These are phyloP conservation scores for Micromussa lordhowensis DNA, from an alignment of 92 coral and sea anemone genomes.

Conservation along the genomic window DNA sequence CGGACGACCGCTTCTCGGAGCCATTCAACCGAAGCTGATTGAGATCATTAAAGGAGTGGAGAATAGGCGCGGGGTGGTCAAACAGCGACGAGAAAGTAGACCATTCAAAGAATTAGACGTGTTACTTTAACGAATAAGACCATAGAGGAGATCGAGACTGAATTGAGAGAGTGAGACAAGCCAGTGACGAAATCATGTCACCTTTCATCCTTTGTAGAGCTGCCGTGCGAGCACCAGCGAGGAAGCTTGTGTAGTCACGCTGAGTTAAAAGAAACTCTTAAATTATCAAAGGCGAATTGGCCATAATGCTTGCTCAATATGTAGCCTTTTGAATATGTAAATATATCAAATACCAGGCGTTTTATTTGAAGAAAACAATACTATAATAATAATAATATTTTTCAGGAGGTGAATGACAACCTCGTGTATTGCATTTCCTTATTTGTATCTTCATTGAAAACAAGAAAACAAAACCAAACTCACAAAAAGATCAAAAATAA, in stretches of 20 bases:
- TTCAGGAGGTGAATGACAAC: neutral
- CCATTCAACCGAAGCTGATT: constrained; percentile 77
- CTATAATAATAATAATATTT: neutral
- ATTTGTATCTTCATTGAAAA: neutral
- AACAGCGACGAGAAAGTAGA: constrained; percentile 62
- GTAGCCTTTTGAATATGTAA: neutral
- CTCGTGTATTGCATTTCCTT: neutral
- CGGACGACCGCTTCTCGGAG: constrained; percentile 93
- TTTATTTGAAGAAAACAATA: neutral
- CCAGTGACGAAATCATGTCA: neutral
- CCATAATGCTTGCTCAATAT: neutral
- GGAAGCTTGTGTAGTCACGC: neutral
- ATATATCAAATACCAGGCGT: neutral
- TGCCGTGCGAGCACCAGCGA: neutral
- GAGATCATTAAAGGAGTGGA: constrained; percentile 76
- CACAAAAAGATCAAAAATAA: neutral
- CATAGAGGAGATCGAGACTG: neutral
- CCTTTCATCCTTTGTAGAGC: neutral
- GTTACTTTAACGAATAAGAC: neutral
- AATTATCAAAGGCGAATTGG: neutral
- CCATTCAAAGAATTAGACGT: constrained; percentile 40
- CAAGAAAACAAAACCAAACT: neutral
- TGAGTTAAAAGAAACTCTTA: neutral
- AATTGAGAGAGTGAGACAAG: neutral
- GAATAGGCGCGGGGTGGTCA: constrained; percentile 57